Evolutionary conservation across 2,888 invertebrate species (phyloP).

Genomic region (Lepidocyrtinus sp.): DNA sequence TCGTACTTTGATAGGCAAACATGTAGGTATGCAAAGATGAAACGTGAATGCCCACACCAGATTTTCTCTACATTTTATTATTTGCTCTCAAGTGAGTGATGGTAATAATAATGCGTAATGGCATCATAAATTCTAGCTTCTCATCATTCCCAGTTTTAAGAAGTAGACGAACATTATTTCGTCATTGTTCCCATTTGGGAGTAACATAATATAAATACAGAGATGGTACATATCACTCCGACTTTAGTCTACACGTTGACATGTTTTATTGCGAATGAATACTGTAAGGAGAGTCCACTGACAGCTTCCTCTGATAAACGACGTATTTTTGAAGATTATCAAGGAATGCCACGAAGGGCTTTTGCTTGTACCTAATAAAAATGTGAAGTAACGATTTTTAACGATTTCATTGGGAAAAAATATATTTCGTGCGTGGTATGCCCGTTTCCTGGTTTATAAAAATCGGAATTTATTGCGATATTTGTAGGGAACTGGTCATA

Average conservation of each 20-base stretch:
- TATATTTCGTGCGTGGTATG: too few relatives aligned
- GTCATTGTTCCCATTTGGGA: background rate
- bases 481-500: too few relatives aligned
- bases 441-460: too few relatives aligned
- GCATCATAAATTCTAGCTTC: constrained; percentile 45
- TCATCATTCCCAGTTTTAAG: background rate
- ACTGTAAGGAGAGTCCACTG: background rate
- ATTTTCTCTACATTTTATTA: background rate
- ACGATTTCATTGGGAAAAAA: too few relatives aligned
- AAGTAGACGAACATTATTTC: background rate
- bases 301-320: too few relatives aligned
- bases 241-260: background rate
- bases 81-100: constrained; percentile 23
- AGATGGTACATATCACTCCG: background rate
- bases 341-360: too few relatives aligned
- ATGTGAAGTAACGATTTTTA: too few relatives aligned
- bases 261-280: background rate
- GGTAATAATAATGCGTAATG: constrained; percentile 52
- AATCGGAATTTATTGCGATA: too few relatives aligned
- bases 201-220: too few relatives aligned
- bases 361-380: too few relatives aligned
- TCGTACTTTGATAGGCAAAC: too few relatives aligned
- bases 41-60: background rate
- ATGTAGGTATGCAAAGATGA: background rate
- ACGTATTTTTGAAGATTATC: too few relatives aligned